Base-by-base conservation (phyloP, 2,888 invertebrate genomes). In the Nephrocerus scutellatus region DNA sequence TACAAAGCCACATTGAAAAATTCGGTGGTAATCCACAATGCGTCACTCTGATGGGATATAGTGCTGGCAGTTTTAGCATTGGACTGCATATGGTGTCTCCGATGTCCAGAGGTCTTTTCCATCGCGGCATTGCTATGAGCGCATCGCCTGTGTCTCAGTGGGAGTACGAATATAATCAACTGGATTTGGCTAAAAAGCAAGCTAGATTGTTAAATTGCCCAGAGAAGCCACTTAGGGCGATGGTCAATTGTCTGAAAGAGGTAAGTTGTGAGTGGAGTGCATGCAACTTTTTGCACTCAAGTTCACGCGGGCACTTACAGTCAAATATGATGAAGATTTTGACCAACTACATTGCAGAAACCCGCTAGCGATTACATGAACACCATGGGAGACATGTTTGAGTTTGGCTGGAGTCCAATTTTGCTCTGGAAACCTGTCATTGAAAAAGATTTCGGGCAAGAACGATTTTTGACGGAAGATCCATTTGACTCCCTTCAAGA, bases 61-160 rank as follows among this genome's bases (percentile, higher is more conserved):
- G 73, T 48, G 72, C 73, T 0, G 75, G 74, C 0, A 66, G 71
- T 5, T 51, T 60, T 10, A 74, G 74, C 36, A 69, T 72, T 14
- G 65, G 68, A 34, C 50, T 74, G 36, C 75, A 74, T 36, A 70
- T 78, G 70, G 61, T 78, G 7, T 82, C 82, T 0, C 79, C 80
- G 0, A 75, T 82, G 75, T 75, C 79, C 1, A 70, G 70, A 60
- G 79, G 79, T 28, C 63, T 84, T 1, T 84, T 84, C 62, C 81
- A 84, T 55, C 73, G 75, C 34, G 82, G 71, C 0, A 77, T 83
- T 18, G 74, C 77, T 3, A 77, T 80, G 74, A 81, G 82, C 50
- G 80, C 75, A 1, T 74, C 80, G 0, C 72, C 74, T 0, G 63
- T 72, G 2, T 68, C 68, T 2, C 73, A 75, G 19, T 67, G 65